These are phyloP conservation scores for Monoplex corrugatus DNA, from an alignment of 2,888 invertebrate species.

Conservation along the genomic window DNA sequence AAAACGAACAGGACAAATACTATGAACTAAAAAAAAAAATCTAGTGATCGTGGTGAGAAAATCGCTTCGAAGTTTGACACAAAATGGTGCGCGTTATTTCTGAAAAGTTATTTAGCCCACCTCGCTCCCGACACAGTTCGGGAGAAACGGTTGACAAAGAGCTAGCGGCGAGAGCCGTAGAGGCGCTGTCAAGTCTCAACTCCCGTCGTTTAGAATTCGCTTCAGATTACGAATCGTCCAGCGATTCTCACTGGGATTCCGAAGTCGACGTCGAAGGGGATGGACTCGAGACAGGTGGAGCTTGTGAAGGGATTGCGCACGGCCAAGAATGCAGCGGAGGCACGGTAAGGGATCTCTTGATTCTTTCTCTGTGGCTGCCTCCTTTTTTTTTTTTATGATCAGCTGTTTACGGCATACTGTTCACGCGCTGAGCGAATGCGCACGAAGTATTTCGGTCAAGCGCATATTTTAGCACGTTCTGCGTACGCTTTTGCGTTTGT, in stretches of 20 bases:
- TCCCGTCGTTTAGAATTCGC: slow-evolving; percentile 51
- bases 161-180: slow-evolving; percentile 62
- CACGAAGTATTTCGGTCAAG: slow-evolving; percentile 40
- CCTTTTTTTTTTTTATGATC: neutral
- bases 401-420: slow-evolving; percentile 12
- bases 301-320: slow-evolving; percentile 41
- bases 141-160: slow-evolving; percentile 67
- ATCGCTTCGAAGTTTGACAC: too few species aligned
- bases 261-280: slow-evolving; percentile 56
- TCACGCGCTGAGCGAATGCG: slow-evolving; percentile 55
- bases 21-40: neutral
- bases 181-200: slow-evolving; percentile 56
- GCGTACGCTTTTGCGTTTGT: neutral
- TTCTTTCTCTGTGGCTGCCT: neutral
- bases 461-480: neutral
- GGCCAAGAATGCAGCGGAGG: slow-evolving; percentile 46
- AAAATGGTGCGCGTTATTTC: slow-evolving; percentile 69
- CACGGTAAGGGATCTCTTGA: slow-evolving; percentile 47
- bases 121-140: slow-evolving; percentile 69
- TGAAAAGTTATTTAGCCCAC: slow-evolving; percentile 63
- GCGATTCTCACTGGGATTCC: slow-evolving; percentile 63
- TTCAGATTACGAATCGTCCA: slow-evolving; percentile 59
- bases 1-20: neutral
- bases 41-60: neutral
- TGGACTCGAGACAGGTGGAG: neutral